These are phyloP conservation scores for Antechinus flavipes DNA, from an alignment of 2,113 vertebrate species.

Conservation along the genomic window DNA sequence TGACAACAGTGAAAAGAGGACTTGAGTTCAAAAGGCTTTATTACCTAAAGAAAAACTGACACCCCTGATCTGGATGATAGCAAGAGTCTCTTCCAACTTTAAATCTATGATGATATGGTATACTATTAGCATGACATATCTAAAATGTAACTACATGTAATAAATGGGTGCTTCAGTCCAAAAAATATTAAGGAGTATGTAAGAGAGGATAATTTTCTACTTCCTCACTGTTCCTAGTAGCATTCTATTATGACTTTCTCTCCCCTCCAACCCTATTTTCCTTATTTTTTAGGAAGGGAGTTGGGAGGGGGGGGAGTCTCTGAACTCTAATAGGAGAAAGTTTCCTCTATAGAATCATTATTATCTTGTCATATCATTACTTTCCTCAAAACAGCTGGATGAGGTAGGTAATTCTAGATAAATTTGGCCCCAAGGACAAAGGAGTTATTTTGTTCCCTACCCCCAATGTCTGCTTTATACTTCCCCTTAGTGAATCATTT, in stretches of 20 bases:
- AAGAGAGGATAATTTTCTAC: neutral
- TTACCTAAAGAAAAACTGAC: neutral
- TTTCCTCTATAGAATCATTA: neutral
- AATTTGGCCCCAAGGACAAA: conserved; percentile 43
- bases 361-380: neutral
- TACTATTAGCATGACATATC: neutral
- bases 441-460: conserved; percentile 20
- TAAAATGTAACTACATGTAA: neutral
- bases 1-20: neutral
- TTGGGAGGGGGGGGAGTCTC: neutral
- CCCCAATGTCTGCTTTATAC: neutral
- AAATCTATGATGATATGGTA: neutral
- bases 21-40: neutral
- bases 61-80: neutral
- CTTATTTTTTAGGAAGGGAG: neutral
- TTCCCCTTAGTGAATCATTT: conserved; percentile 13
- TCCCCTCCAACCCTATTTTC: neutral
- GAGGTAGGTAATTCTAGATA: conserved; percentile 13
- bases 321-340: neutral
- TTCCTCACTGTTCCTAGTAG: neutral
- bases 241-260: neutral
- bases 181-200: neutral
- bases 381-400: neutral
- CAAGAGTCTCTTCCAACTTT: neutral
- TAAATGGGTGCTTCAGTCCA: neutral